A percentile compares a stretch with the other conserved stretches of the same genome.
phyloP scores from a whole-genome alignment of 2,888 invertebrate genomes.

The Zelleria hepariella region DNA sequence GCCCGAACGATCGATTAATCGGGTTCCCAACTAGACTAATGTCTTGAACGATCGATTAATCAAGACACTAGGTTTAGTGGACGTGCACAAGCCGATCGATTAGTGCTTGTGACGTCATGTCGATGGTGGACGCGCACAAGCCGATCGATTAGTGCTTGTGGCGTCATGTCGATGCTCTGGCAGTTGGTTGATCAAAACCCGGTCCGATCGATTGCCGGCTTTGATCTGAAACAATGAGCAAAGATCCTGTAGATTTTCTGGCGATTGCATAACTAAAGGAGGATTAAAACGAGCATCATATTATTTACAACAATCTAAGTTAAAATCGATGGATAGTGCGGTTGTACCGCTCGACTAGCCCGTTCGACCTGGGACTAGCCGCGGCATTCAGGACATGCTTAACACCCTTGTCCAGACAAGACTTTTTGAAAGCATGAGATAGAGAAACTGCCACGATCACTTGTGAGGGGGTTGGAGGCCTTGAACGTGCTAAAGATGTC shows the following conservation, averaged over 20 bases:
- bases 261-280: background rate
- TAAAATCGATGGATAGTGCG: background rate
- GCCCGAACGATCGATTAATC: background rate
- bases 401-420: conserved; percentile 22
- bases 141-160: background rate
- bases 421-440: conserved; percentile 24
- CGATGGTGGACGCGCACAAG: background rate
- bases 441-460: conserved; percentile 35
- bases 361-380: conserved; percentile 14
- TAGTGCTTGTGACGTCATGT: background rate
- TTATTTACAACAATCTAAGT: background rate
- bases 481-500: conserved; percentile 20
- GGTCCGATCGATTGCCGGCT: background rate
- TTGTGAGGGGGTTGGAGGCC: conserved; percentile 22
- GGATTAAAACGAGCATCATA: background rate
- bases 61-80: background rate
- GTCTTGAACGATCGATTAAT: background rate
- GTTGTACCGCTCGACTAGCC: conserved; percentile 8
- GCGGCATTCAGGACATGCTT: conserved; percentile 21
- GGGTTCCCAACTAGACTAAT: background rate
- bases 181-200: background rate
- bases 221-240: background rate
- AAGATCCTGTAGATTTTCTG: background rate
- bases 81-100: background rate
- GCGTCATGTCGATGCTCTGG: background rate